Percentiles rank a stretch among this genome's conserved stretches.
These are phyloP conservation scores for Esox masquinongy DNA, from an alignment of 2,797 vertebrate species.

Conservation along the genomic window DNA sequence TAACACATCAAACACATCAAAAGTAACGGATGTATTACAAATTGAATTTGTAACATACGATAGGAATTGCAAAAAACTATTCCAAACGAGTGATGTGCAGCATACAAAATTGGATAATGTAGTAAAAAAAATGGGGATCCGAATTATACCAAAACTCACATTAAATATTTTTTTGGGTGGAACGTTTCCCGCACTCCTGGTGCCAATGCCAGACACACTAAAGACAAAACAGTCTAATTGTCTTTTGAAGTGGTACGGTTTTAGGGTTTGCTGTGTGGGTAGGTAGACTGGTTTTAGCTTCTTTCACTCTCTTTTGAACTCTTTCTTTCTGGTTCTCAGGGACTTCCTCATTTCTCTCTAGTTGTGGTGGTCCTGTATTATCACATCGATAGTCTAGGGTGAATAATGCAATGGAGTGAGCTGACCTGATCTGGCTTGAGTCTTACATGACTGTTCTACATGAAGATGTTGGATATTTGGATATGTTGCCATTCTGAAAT, in stretches of 20 bases:
- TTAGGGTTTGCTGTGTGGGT: constrained; percentile 7
- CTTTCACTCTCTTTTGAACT: not conserved
- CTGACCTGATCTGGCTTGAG: not conserved
- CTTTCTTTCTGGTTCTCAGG: not conserved
- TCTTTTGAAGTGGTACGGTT: constrained; percentile 7
- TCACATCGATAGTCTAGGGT: not conserved
- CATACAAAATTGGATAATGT: too few relatives aligned
- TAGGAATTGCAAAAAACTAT: too few relatives aligned
- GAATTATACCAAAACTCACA: too few relatives aligned
- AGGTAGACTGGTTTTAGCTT: not conserved
- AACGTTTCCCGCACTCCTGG: too few relatives aligned
- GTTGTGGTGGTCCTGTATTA: not conserved
- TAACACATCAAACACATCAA: too few relatives aligned
- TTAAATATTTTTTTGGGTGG: too few relatives aligned
- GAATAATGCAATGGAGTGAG: not conserved
- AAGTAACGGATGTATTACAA: too few relatives aligned
- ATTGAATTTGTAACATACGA: too few relatives aligned
- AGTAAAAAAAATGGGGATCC: too few relatives aligned
- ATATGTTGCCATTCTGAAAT: not conserved
- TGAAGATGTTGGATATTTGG: not conserved
- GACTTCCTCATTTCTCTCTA: not conserved
- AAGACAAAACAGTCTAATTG: not conserved
- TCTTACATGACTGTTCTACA: not conserved
- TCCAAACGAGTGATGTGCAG: too few relatives aligned
- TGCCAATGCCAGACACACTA: not conserved